phyloP scores from a whole-genome alignment of 2,888 invertebrate genomes.

The Bhutanitis thaidina region DNA sequence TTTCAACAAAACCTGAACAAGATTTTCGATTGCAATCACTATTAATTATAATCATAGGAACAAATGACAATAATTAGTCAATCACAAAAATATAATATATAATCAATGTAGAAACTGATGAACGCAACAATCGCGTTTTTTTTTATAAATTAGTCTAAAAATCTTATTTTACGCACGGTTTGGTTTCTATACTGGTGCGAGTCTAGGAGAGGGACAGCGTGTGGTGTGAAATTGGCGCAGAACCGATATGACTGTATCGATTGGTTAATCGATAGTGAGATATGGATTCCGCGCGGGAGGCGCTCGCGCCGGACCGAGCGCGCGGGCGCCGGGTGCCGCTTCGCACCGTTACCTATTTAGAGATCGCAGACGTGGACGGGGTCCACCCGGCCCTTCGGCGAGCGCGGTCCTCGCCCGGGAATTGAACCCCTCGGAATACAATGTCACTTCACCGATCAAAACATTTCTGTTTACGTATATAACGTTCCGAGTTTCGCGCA shows the following conservation, averaged over 20 bases:
- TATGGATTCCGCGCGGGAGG: conserved; percentile 23
- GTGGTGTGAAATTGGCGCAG: conserved; percentile 48
- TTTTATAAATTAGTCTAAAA: conserved; percentile 59
- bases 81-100: conserved; percentile 59
- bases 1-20: conserved; percentile 76
- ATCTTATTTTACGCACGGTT: conserved; percentile 70
- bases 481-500: conserved; percentile 1
- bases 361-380: conserved; percentile 70
- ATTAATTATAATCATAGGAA: conserved; percentile 72
- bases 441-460: conserved; percentile 1
- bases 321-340: conserved; percentile 27
- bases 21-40: conserved; percentile 63
- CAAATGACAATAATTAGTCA: conserved; percentile 75
- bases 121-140: conserved; percentile 65
- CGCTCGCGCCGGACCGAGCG: conserved; percentile 50
- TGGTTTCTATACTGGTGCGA: conserved; percentile 74
- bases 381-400: conserved; percentile 64
- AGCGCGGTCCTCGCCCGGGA: conserved; percentile 42
- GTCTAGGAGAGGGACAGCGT: conserved; percentile 61
- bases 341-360: conserved; percentile 61
- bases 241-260: conserved; percentile 34
- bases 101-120: conserved; percentile 66
- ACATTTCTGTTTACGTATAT: not conserved
- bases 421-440: conserved; percentile 1
- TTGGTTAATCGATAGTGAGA: not conserved